Evolutionary conservation across 2,113 vertebrate species (phyloP).

Genomic region (Ceyx margarethae): DNA sequence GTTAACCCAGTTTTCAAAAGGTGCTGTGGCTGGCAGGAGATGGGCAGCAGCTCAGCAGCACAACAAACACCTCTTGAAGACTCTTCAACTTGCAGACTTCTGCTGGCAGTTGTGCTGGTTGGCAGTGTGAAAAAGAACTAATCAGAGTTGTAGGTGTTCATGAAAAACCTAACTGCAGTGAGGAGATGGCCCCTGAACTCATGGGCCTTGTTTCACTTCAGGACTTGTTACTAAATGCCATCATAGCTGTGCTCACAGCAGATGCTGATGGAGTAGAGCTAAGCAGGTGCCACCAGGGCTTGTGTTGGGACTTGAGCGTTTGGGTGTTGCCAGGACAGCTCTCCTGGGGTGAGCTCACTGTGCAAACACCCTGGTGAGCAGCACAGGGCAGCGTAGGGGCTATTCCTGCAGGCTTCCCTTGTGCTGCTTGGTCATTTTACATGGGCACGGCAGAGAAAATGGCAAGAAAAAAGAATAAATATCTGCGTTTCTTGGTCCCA

Average conservation of each 20-base stretch:
- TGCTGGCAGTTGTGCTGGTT: neutral
- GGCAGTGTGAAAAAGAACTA: neutral
- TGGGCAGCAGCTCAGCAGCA: neutral
- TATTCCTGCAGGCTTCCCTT: too few species aligned
- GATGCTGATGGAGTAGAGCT: neutral
- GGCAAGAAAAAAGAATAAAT: neutral
- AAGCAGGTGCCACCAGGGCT: neutral
- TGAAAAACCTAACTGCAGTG: neutral
- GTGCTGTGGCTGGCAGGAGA: neutral
- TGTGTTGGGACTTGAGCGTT: too few species aligned
- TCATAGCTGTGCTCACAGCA: rapidly evolving
- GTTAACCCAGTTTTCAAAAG: neutral
- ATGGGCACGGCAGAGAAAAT: rapidly evolving
- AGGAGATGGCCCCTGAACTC: neutral
- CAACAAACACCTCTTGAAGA: neutral
- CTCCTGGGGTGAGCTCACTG: too few species aligned
- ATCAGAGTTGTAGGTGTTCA: neutral
- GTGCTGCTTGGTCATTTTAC: rapidly evolving
- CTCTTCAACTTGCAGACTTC: neutral
- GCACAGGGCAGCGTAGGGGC: too few species aligned
- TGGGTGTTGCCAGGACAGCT: too few species aligned
- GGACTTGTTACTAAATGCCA: neutral
- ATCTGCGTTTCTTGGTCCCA: neutral
- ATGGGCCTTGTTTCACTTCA: rapidly evolving
- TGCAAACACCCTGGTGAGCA: too few species aligned